Conservation (phyloP, 2,797 vertebrate species). For the Pyrocephalus nanus region DNA sequence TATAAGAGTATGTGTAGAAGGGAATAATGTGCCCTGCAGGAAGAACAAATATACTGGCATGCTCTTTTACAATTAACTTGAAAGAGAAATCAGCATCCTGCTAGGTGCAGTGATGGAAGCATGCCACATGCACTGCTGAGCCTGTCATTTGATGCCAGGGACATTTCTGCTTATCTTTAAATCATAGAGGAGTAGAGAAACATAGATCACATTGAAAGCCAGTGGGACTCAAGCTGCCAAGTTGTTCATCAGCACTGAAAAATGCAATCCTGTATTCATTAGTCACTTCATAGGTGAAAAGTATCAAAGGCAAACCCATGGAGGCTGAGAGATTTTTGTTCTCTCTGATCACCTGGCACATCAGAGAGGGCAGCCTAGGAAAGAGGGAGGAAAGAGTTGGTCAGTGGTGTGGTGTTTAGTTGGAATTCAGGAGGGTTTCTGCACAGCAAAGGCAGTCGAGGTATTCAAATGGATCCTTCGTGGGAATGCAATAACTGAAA, state of each 20-base stretch:
- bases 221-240: neutral
- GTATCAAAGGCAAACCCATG: neutral
- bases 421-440: neutral
- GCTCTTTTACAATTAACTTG: neutral
- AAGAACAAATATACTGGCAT: neutral
- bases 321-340: neutral
- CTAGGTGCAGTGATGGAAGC: neutral
- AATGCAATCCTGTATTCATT: neutral
- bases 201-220: neutral
- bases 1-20: neutral
- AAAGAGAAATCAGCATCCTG: neutral
- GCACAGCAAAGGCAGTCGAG: neutral
- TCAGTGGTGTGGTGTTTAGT: neutral
- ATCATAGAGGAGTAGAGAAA: neutral
- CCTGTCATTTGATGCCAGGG: neutral
- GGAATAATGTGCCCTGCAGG: neutral
- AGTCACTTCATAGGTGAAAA: neutral
- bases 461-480: rapidly evolving
- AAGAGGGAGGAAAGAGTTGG: neutral
- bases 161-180: neutral
- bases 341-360: neutral
- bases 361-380: neutral
- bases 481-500: neutral
- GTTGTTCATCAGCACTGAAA: neutral
- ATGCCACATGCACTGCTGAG: neutral